Conservation (phyloP, 2,797 vertebrate genomes). For the Clarias platycephalus region DNA sequence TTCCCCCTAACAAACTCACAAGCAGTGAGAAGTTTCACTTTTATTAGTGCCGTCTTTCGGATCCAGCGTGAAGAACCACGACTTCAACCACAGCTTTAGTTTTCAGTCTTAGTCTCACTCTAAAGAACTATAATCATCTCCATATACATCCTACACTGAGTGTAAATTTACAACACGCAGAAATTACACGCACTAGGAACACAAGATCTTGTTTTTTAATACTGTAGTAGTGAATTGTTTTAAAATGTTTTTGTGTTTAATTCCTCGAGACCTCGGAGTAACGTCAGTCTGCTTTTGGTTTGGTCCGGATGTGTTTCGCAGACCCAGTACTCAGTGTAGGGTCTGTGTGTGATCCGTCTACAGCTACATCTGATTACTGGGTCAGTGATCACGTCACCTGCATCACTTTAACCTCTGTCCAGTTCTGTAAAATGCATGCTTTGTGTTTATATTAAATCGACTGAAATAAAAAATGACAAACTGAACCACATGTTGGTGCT, state of each 20-base stretch:
- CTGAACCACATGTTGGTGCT: neutral
- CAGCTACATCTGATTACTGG: constrained; percentile 80
- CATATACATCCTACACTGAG: neutral
- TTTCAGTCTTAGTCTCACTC: neutral
- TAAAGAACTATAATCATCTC: neutral
- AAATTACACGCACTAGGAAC: neutral
- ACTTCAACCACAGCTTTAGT: neutral
- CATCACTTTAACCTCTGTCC: neutral
- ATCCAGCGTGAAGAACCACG: constrained; percentile 27
- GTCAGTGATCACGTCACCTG: constrained; percentile 63
- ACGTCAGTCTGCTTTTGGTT: neutral
- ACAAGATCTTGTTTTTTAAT: neutral
- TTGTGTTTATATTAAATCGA: neutral
- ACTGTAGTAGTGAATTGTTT: neutral
- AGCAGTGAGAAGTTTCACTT: constrained; percentile 49
- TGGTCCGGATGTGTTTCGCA: constrained; percentile 56
- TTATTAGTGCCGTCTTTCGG: constrained; percentile 32
- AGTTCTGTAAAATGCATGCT: neutral
- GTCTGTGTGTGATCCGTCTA: constrained; percentile 65
- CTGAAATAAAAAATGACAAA: neutral
- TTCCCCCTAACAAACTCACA: constrained; percentile 52
- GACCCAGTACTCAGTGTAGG: constrained; percentile 74
- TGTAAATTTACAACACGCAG: neutral
- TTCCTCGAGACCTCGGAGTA: neutral
- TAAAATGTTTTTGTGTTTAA: neutral